Percentiles rank a stretch among this genome's conserved stretches.
These are phyloP conservation scores for Microtus richardsoni DNA, from an alignment of 2,113 vertebrate species.

Conservation along the genomic window DNA sequence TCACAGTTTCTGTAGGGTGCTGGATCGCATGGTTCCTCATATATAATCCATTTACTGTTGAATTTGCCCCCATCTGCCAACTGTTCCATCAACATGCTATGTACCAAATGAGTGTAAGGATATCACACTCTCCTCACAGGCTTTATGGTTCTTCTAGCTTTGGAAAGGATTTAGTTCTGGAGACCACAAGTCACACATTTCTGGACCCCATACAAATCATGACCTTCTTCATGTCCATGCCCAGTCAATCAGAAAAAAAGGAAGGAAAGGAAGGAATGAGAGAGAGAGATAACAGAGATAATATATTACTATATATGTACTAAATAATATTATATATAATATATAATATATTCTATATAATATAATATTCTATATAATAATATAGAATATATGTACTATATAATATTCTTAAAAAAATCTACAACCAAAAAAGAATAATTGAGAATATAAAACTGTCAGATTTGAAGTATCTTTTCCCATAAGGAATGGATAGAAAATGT, in stretches of 20 bases:
- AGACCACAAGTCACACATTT: neutral
- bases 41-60: neutral
- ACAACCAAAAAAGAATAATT: neutral
- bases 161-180: neutral
- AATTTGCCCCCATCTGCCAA: neutral
- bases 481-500: neutral
- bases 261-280: neutral
- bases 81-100: neutral
- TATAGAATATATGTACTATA: too few relatives aligned
- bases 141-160: too few relatives aligned
- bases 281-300: neutral
- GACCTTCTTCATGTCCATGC: neutral
- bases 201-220: neutral
- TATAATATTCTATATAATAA: too few relatives aligned
- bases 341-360: too few relatives aligned
- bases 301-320: too few relatives aligned
- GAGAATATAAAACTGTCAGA: neutral
- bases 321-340: too few relatives aligned
- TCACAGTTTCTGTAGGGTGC: neutral
- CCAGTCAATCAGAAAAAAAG: neutral
- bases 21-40: neutral
- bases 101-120: rapidly evolving
- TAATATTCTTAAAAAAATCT: neutral
- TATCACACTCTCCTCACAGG: neutral
- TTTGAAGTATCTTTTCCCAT: neutral